These are phyloP conservation scores for Amia ocellicauda DNA, from an alignment of 2,113 vertebrate genomes.

Conservation along the genomic window DNA sequence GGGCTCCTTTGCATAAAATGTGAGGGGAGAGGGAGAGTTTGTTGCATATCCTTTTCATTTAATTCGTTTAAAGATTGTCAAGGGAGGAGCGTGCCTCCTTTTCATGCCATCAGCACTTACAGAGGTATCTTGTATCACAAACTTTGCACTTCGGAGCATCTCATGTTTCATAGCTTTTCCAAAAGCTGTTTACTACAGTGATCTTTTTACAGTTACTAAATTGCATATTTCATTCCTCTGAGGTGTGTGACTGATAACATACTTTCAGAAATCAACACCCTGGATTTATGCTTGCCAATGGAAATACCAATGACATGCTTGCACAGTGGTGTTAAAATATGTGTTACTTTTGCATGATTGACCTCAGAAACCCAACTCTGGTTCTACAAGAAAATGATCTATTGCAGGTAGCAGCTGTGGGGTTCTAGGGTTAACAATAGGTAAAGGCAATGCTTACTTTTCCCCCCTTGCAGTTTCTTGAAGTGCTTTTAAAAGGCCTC, in stretches of 20 bases:
- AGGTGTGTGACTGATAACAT: conserved; percentile 55
- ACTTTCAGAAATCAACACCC: conserved; percentile 74
- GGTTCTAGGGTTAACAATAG: too few species aligned
- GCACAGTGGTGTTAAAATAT: conserved; percentile 40
- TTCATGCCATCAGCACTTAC: conserved; percentile 52
- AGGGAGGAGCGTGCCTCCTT: conserved; percentile 35
- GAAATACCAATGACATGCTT: conserved; percentile 38
- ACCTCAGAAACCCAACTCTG: too few species aligned
- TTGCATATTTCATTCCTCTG: conserved; percentile 60
- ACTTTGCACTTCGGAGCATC: conserved; percentile 61
- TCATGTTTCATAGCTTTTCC: conserved; percentile 69
- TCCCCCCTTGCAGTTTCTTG: too few species aligned
- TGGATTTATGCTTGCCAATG: conserved; percentile 63
- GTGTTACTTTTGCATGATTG: conserved; percentile 2
- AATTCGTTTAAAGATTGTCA: conserved; percentile 41
- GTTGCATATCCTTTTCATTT: conserved; percentile 41
- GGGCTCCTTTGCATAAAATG: not conserved
- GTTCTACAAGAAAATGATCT: too few species aligned
- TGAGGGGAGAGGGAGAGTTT: not conserved
- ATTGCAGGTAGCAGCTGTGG: too few species aligned
- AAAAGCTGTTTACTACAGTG: conserved; percentile 60
- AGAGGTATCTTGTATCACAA: conserved; percentile 59
- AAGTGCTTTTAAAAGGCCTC: too few species aligned
- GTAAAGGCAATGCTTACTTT: too few species aligned
- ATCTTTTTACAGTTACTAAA: conserved; percentile 64